Evolutionary conservation across 1,140 invertebrate species (phyloP).

Genomic region (Pissodes strobi): DNA sequence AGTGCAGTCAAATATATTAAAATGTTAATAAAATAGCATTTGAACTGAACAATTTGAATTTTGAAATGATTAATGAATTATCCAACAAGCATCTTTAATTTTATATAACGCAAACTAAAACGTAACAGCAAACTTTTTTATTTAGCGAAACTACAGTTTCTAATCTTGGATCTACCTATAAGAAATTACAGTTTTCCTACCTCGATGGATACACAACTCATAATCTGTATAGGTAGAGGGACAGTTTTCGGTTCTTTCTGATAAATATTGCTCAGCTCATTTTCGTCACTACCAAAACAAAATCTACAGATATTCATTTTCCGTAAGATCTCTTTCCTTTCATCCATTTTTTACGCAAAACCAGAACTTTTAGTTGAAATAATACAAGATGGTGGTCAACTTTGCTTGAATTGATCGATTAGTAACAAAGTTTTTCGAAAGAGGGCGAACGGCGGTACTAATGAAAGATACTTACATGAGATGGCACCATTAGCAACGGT

Average conservation of each 20-base stretch:
- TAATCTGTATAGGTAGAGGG: conserved; percentile 71
- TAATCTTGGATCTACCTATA: not conserved
- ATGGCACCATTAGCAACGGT: too few species aligned
- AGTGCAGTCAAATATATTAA: too few species aligned
- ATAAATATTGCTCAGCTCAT: conserved; percentile 67
- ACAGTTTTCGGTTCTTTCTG: conserved; percentile 61
- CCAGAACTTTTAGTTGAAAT: not conserved
- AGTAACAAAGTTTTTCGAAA: too few species aligned
- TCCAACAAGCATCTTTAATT: too few species aligned
- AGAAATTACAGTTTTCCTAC: conserved; percentile 47
- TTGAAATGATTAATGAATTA: too few species aligned
- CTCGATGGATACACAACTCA: conserved; percentile 76
- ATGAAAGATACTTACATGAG: too few species aligned
- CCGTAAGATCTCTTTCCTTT: conserved; percentile 51
- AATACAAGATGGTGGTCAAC: conserved; percentile 3
- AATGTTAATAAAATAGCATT: too few species aligned
- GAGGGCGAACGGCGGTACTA: too few species aligned
- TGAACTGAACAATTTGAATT: too few species aligned
- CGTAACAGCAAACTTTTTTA: conserved; percentile 26
- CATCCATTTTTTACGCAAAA: conserved; percentile 27
- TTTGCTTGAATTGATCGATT: not conserved
- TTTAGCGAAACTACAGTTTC: conserved; percentile 14
- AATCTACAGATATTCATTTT: conserved; percentile 72
- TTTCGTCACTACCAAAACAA: conserved; percentile 65
- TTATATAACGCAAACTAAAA: too few species aligned